phyloP scores from a whole-genome alignment of 2,888 invertebrate species.

The Mythimna pallens region DNA sequence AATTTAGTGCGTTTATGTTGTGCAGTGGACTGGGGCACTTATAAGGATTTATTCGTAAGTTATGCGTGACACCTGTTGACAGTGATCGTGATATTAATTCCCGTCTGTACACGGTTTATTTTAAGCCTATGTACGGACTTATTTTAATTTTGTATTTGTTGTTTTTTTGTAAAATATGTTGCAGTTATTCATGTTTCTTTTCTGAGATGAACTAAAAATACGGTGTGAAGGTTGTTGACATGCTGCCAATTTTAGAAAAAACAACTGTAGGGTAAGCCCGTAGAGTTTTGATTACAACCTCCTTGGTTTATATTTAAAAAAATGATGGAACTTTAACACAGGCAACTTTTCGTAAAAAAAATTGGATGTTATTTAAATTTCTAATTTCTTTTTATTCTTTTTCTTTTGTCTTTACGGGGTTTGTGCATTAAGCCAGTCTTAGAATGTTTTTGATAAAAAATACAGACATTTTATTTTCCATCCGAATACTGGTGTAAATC shows the following conservation, averaged over 20 bases:
- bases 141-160: conserved; percentile 41
- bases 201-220: conserved; percentile 15
- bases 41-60: conserved; percentile 63
- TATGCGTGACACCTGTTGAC: conserved; percentile 66
- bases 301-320: not conserved
- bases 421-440: too few relatives aligned
- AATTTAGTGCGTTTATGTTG: conserved; percentile 53
- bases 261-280: not conserved
- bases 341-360: not conserved
- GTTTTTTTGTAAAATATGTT: conserved; percentile 28
- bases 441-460: too few relatives aligned
- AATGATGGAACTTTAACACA: not conserved
- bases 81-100: conserved; percentile 60
- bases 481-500: too few relatives aligned
- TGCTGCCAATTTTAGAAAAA: not conserved
- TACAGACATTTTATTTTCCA: too few relatives aligned
- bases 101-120: conserved; percentile 50
- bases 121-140: conserved; percentile 38
- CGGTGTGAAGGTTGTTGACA: not conserved
- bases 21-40: conserved; percentile 48
- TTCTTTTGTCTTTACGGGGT: not conserved
- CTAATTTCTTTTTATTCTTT: not conserved
- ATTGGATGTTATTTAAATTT: conserved; percentile 4
- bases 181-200: conserved; percentile 13
- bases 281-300: not conserved